Conservation (phyloP, 2,797 vertebrate genomes). For the Poeciliopsis paucimaculata region DNA sequence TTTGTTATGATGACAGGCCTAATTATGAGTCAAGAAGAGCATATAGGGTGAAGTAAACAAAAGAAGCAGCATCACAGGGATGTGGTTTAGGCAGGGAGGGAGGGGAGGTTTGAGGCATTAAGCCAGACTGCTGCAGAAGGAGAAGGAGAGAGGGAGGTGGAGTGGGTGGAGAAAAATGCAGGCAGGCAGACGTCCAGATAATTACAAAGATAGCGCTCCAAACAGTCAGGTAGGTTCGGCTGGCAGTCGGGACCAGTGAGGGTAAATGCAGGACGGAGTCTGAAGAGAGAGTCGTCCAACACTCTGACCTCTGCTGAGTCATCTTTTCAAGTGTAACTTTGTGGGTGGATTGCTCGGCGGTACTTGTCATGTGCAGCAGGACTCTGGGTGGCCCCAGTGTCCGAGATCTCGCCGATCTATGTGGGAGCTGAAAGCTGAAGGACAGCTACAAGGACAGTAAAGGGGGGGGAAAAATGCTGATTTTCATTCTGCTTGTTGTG, state of each 20-base stretch:
- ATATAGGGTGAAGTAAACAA: constrained; percentile 20
- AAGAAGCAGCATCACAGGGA: constrained; percentile 20
- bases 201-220: constrained; percentile 30
- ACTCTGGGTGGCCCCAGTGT: constrained; percentile 38
- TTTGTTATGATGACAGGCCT: no score
- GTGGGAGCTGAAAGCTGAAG: constrained; percentile 57
- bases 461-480: constrained; percentile 26
- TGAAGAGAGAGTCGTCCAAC: constrained; percentile 49
- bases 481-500: constrained; percentile 23
- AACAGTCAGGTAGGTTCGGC: constrained; percentile 55
- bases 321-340: constrained; percentile 52
- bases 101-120: constrained; percentile 43
- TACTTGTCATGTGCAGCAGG: constrained; percentile 42
- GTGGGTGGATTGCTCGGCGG: constrained; percentile 51
- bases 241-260: constrained; percentile 15
- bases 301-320: constrained; percentile 71
- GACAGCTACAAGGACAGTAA: constrained; percentile 67
- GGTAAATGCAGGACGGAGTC: constrained; percentile 33
- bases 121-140: constrained; percentile 53
- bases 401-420: constrained; percentile 41
- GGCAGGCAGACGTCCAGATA: constrained; percentile 56
- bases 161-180: constrained; percentile 50
- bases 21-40: constrained; percentile 25
- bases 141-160: constrained; percentile 31
- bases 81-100: constrained; percentile 25